Base-by-base conservation (phyloP, 37 sponge, comb jelly and placozoan genomes). In the Chondrilla cf. caribensis region DNA sequence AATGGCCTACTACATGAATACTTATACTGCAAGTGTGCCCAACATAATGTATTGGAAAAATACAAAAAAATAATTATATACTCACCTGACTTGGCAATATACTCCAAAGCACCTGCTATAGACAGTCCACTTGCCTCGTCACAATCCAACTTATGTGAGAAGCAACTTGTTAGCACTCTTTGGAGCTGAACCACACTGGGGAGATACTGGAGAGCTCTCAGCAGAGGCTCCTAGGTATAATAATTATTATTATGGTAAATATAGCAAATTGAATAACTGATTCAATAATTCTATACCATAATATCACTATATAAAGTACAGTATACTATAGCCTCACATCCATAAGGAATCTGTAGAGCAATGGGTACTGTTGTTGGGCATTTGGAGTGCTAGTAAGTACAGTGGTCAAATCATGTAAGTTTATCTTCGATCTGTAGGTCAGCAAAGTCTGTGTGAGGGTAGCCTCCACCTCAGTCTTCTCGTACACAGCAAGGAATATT, bases 101-200 rank as follows among this genome's bases (percentile, higher is more conserved):
- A 8, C 31, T 68, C 38, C 1, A 86, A 43, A 19, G 82, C 85
- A 19, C 78, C 60, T 70, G 83, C 73, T 44, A 90, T 83, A 36
- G 90, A 83, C 29, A 79, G 3, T 21, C 21, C 58, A 43, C 28
- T 29, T 2, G 80, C 76, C 15, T 82, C 83, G 4, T 70, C 67
- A 38, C 39, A 42, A 58, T 77, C 82, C 24, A 84, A 28, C 18
- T 79, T 81, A 38, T 78, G 68, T 38, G 81, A 39, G 62, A 82
- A 90, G 31, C 41, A 39, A 36, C 38, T 39, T 39, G 43, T 73
- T 8, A 73, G 76, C 2, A 9, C 44, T 43, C 44, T 7, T 64
- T 93, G 93, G n/a, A 93, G 83, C 54, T 59, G 41, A 22, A 89
- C 80, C 24, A 93, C 84, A 77, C 89, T 85, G 8, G 93, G 90